Evolutionary conservation across 2,113 vertebrate species (phyloP).

Genomic region (Canis aureus): DNA sequence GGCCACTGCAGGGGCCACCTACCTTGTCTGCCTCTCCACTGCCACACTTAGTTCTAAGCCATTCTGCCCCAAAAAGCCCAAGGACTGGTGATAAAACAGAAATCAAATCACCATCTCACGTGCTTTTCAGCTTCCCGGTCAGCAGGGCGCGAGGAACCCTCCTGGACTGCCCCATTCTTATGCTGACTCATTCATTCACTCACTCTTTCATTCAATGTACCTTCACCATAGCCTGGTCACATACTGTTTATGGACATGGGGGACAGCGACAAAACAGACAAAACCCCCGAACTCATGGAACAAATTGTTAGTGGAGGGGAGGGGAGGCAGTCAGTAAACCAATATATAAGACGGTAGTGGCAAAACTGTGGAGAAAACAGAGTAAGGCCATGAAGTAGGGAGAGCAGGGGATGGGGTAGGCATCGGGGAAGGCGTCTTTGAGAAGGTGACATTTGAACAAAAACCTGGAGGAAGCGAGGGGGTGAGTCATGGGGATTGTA

Average conservation of each 20-base stretch:
- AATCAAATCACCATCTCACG: neutral
- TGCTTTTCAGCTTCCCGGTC: neutral
- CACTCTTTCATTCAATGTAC: neutral
- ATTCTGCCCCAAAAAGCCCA: neutral
- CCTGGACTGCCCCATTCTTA: neutral
- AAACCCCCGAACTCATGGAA: neutral
- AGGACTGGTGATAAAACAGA: neutral
- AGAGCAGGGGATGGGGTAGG: neutral
- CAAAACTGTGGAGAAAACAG: neutral
- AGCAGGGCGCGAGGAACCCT: neutral
- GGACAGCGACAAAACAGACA: neutral
- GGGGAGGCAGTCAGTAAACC: neutral
- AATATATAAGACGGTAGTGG: neutral
- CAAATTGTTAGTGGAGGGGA: neutral
- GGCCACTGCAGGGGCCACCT: rapidly evolving
- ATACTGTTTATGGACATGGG: neutral
- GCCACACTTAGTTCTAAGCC: neutral
- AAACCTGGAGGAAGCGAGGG: neutral
- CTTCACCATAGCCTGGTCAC: neutral
- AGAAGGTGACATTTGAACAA: neutral
- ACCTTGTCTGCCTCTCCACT: neutral
- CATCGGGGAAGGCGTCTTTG: rapidly evolving
- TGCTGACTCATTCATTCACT: neutral
- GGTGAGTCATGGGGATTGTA: neutral
- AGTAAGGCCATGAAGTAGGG: neutral